phyloP scores from a whole-genome alignment of 2,797 vertebrate genomes.

The Acanthurus leucopareius region DNA sequence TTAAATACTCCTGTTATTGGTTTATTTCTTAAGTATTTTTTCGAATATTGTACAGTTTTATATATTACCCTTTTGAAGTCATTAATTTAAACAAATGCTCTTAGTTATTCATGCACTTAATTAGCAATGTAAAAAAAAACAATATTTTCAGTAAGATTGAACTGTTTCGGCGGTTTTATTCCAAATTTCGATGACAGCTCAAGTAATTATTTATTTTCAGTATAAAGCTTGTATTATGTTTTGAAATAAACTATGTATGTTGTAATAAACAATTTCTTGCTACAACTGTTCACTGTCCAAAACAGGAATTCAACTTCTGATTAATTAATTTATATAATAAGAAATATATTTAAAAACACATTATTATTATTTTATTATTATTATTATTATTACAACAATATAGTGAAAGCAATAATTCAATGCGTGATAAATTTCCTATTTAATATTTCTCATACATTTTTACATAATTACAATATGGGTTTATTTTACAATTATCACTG shows the following conservation, averaged over 20 bases:
- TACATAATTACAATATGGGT: constrained; percentile 3
- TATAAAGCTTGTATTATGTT: constrained; percentile 97
- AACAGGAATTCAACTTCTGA: constrained; percentile 49
- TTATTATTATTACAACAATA: constrained; percentile 14
- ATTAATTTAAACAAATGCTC: constrained; percentile 98
- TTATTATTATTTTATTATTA: constrained; percentile 21
- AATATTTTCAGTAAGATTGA: constrained; percentile 98
- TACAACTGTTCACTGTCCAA: constrained; percentile 87
- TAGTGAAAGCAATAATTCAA: constrained; percentile 17
- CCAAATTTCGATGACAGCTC: constrained; percentile 95
- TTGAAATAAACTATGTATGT: constrained; percentile 90
- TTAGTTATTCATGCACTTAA: constrained; percentile 99
- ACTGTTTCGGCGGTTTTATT: constrained; percentile 97
- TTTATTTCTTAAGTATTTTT: constrained; percentile 92
- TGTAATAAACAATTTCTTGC: constrained; percentile 89
- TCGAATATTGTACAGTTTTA: constrained; percentile 99
- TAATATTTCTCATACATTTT: neutral
- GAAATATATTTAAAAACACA: neutral
- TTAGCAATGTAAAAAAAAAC: constrained; percentile 95
- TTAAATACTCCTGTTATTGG: constrained; percentile 87
- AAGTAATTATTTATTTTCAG: constrained; percentile 99
- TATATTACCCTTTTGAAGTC: constrained; percentile 97
- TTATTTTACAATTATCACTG: neutral
- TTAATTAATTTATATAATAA: constrained; percentile 21
- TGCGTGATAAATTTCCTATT: neutral